Base-by-base conservation (phyloP, 1,140 invertebrate species). In the Pteromalus puparum region DNA sequence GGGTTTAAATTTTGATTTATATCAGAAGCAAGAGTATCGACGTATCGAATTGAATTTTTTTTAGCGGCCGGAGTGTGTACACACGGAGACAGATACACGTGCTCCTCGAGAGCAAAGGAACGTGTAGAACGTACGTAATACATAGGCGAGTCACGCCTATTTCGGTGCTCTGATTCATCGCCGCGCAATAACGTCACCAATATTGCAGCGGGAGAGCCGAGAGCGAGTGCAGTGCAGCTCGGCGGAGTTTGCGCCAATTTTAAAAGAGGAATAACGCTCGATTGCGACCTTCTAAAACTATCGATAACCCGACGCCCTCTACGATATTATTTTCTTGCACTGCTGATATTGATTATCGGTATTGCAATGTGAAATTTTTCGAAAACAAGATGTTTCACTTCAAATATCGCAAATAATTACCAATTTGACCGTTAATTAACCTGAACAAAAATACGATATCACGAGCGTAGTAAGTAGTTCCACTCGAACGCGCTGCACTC, bases 141-240 rank as follows among this genome's bases (percentile, higher is more conserved):
- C 30, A 68, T 26, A 42, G 21, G 7, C 10, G 30, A 67, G 77
- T 79, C 77, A 68, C 53, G 65, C 77, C 77, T 79, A 79, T 79
- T 79, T 68, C 77, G 30, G 61, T 79, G n/a, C 30, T 42, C 61
- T 79, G 77, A 79, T 79, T 68, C 34, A 79, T 79, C 61, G 53
- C 5, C n/a, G 61, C 38, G 61, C 30, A 79, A 79, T 79, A 67
- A 79, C 75, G 48, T 48, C 42, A 48, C 46, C 76, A 68, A 79
- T 79, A 68, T 79, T 79, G 65, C 34, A 79, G 21, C 7, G 65
- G 38, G 46, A 24, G 9, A 12, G n/a, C n/a, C 1, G 73, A 38
- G 34, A 46, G 13, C 0, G 7, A 24, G 21, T 21, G 53, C 18
- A 53, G 15, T 53, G 48, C 53, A 61, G 21, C 53, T 61, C 10